A percentile compares a stretch with the other conserved stretches of the same genome.
Evolutionary conservation across 1,140 invertebrate genomes (phyloP).

Genomic region (Adelges cooleyi): DNA sequence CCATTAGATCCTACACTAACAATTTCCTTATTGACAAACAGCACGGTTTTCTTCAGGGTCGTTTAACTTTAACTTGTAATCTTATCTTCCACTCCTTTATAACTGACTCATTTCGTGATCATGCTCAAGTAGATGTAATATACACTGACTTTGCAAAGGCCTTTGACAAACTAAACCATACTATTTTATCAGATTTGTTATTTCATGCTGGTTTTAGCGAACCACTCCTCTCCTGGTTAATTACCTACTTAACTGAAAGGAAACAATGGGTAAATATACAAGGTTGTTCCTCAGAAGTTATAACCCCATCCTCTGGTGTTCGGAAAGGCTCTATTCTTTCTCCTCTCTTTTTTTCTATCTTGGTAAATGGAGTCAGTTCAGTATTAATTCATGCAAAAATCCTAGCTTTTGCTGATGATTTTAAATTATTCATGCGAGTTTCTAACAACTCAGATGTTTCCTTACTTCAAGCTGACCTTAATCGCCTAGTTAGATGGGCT

Average conservation of each 20-base stretch:
- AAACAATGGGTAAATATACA: too few relatives aligned
- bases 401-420: conserved; percentile 34
- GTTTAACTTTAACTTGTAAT: neutral
- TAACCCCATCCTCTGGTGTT: too few relatives aligned
- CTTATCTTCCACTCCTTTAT: neutral
- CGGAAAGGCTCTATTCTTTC: too few relatives aligned
- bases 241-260: too few relatives aligned
- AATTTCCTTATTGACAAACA: neutral
- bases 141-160: too few relatives aligned
- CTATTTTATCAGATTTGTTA: too few relatives aligned
- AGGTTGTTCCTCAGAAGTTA: too few relatives aligned
- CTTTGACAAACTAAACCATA: too few relatives aligned
- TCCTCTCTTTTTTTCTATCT: too few relatives aligned
- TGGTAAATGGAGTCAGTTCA: too few relatives aligned
- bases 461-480: conserved; percentile 27
- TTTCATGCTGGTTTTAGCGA: too few relatives aligned
- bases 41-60: neutral
- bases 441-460: neutral
- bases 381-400: conserved; percentile 32
- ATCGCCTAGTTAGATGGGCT: neutral
- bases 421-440: neutral
- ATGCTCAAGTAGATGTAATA: neutral
- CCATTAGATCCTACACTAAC: neutral
- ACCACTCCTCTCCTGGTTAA: too few relatives aligned
- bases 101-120: neutral